Evolutionary conservation across 2,888 invertebrate species (phyloP).

Genomic region (Nezara viridula): DNA sequence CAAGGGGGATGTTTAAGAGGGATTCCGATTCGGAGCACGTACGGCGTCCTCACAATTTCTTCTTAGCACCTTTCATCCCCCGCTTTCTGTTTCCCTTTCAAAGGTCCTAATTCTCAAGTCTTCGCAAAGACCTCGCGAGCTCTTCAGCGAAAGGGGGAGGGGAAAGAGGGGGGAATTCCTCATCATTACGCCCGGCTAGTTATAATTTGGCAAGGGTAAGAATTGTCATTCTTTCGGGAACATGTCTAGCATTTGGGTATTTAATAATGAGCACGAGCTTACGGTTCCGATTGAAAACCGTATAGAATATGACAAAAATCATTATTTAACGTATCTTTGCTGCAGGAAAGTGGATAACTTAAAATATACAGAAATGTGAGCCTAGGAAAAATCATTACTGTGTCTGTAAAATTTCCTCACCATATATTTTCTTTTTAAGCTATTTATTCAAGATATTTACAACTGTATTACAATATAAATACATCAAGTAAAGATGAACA

Average conservation of each 20-base stretch:
- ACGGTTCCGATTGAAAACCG: too few relatives aligned
- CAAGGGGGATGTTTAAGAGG: not conserved
- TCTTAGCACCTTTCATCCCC: slow-evolving; percentile 31
- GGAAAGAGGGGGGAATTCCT: not conserved
- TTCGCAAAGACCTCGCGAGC: not conserved
- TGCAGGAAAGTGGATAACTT: too few relatives aligned
- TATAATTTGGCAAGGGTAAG: not conserved
- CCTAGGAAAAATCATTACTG: too few relatives aligned
- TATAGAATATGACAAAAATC: too few relatives aligned
- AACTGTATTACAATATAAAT: too few relatives aligned
- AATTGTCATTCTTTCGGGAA: not conserved
- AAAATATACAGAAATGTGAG: too few relatives aligned
- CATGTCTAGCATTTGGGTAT: not conserved
- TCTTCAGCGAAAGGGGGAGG: too few relatives aligned
- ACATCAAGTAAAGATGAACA: too few relatives aligned
- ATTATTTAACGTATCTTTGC: too few relatives aligned
- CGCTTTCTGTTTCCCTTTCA: slow-evolving; percentile 8
- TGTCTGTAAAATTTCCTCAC: too few relatives aligned
- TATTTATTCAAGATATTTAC: too few relatives aligned
- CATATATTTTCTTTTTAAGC: too few relatives aligned
- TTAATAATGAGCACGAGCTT: not conserved
- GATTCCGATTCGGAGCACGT: not conserved
- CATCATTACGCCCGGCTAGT: slow-evolving; percentile 7
- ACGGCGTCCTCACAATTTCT: not conserved
- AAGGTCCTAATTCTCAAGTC: not conserved